Base-by-base conservation (phyloP, 2,113 vertebrate species). In the Oryzias woworae region DNA sequence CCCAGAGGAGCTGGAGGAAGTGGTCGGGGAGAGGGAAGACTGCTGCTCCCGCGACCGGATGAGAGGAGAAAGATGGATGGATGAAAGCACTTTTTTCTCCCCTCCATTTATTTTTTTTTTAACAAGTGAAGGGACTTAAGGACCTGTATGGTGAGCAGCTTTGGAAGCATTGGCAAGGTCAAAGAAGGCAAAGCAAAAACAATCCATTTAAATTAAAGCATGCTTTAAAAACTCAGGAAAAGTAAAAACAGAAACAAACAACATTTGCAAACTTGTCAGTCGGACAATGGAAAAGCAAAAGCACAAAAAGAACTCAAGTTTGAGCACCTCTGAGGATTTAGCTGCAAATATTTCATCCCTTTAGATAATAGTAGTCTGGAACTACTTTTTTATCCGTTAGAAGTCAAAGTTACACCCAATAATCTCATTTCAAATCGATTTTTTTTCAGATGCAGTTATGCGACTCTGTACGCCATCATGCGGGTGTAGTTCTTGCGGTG, bases 401-500 rank as follows among this genome's bases (percentile, higher is more conserved):
- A 58, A 63, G 5, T 53, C 4, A 36, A 13, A 13, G 36, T 10
- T 36, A 36, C 10, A 12, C 36, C 36, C 36, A 8, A 36, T 36
- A 36, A 36, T 36, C 36, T 36, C 36, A 36, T 36, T 36, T 36
- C 7, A 8, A 10, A 36, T 36, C 7, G 1, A 28, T 1, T 20
- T 20, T 28, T 28, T 36, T 36, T 36, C 10, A 10, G 36, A 36
- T 1, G 36, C 36, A 12, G 59, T 73, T 78, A 92, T 2, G 96
- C 95, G 17, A 98, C 95, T 1, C 94, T 93, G 81, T 98, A 99
- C 0, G 95, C 94, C 3, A 91, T 94, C 90, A 98, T 92, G 47
- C 97, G 93, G 2, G 93, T 95, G 88, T 98, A 98, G 62, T 93
- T 95, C 62, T 94, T 94, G 31, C 94, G 93, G 80, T 97, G 96